Percentiles rank a stretch among this genome's conserved stretches.
phyloP scores from a whole-genome alignment of 1,140 invertebrate genomes.

The Cotesia typhae region DNA sequence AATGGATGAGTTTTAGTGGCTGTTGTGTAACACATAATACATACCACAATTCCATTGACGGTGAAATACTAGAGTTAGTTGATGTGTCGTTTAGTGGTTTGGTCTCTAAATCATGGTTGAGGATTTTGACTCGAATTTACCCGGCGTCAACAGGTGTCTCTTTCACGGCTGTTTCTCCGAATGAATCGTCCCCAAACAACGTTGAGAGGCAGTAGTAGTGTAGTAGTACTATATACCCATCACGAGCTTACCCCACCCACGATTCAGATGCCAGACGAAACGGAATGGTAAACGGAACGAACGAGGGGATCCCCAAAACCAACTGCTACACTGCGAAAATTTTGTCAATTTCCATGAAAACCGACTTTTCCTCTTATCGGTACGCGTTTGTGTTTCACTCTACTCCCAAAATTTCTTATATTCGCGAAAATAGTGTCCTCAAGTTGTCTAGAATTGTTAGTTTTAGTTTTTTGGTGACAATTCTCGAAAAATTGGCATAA shows the following conservation, averaged over 20 bases:
- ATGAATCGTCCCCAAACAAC: slow-evolving; percentile 62
- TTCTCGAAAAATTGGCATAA: not conserved
- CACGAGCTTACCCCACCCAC: slow-evolving; percentile 63
- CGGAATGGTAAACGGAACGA: slow-evolving; percentile 65
- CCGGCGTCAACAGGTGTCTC: slow-evolving; percentile 65
- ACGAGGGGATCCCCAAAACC: slow-evolving; percentile 55
- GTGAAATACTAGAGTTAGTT: slow-evolving; percentile 56
- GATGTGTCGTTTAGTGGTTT: slow-evolving; percentile 40
- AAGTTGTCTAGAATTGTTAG: not conserved
- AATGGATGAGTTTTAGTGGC: no score
- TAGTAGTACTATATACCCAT: slow-evolving; percentile 37
- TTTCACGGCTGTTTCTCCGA: slow-evolving; percentile 67
- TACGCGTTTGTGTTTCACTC: no score
- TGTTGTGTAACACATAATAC: no score
- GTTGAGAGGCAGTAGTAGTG: slow-evolving; percentile 37
- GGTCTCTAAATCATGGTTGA: slow-evolving; percentile 22
- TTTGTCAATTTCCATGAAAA: slow-evolving; percentile 42
- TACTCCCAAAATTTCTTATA: no score
- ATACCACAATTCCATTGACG: not conserved
- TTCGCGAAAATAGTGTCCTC: no score
- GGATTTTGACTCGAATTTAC: slow-evolving; percentile 20
- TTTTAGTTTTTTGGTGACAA: not conserved
- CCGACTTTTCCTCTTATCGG: no score
- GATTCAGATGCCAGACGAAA: slow-evolving; percentile 63
- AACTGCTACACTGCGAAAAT: slow-evolving; percentile 47